Percentiles rank a stretch among this genome's conserved stretches.
Conservation (phyloP, 1,140 invertebrate species). For the Tribolium madens region DNA sequence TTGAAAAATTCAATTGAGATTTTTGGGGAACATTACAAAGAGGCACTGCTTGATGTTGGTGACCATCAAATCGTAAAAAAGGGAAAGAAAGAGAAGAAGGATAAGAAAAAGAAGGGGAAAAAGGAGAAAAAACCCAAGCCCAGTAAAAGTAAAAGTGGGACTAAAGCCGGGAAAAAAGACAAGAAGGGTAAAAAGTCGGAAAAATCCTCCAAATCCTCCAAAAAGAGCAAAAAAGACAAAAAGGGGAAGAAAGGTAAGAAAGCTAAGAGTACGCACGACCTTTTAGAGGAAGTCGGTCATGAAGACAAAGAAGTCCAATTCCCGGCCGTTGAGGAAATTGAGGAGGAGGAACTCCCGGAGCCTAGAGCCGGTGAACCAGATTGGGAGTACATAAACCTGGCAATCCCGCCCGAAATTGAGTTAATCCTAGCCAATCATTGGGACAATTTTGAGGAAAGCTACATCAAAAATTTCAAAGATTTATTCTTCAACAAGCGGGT, state of each 20-base stretch:
- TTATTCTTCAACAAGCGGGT: slow-evolving; percentile 69
- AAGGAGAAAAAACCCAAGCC: slow-evolving; percentile 28
- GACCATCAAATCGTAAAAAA: slow-evolving; percentile 4
- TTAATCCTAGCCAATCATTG: slow-evolving; percentile 68
- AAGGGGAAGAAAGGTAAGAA: slow-evolving; percentile 53
- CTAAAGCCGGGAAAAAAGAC: slow-evolving; percentile 44
- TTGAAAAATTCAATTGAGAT: slow-evolving; percentile 66
- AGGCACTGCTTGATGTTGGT: slow-evolving; percentile 41
- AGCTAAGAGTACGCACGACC: slow-evolving; percentile 43
- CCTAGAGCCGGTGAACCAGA: slow-evolving; percentile 66
- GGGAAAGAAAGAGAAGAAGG: slow-evolving; percentile 37
- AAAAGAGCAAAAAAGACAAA: slow-evolving; percentile 47
- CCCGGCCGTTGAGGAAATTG: slow-evolving; percentile 52
- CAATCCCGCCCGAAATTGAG: slow-evolving; percentile 63
- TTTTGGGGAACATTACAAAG: slow-evolving; percentile 65
- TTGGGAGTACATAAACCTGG: slow-evolving; percentile 69
- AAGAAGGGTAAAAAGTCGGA: slow-evolving; percentile 49
- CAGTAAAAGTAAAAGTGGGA: slow-evolving; percentile 24
- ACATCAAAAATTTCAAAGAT: slow-evolving; percentile 69
- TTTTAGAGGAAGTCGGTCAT: slow-evolving; percentile 26
- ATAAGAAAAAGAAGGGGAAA: slow-evolving; percentile 32
- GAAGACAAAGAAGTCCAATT: slow-evolving; percentile 59
- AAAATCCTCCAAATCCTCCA: slow-evolving; percentile 35
- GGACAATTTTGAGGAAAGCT: slow-evolving; percentile 70
- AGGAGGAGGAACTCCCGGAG: slow-evolving; percentile 36